phyloP scores from a whole-genome alignment of 2,113 vertebrate genomes.

The Lepus europaeus region DNA sequence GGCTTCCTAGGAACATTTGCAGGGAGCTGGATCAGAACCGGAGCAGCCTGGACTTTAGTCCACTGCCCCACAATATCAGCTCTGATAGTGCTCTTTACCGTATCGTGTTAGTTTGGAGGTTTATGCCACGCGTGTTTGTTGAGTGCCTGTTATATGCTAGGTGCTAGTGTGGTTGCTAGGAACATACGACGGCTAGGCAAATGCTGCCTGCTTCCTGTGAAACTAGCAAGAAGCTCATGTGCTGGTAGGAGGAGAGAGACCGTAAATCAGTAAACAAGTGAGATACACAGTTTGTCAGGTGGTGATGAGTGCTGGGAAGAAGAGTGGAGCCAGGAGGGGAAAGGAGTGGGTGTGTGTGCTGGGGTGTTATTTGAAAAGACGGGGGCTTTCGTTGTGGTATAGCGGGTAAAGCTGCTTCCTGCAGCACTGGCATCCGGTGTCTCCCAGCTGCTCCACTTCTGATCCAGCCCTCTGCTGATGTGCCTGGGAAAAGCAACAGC shows the following conservation, averaged over 20 bases:
- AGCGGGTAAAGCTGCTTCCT: too few species aligned
- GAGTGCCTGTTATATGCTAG: constrained; percentile 3
- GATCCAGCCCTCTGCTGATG: too few species aligned
- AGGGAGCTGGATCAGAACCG: too few species aligned
- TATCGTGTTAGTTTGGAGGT: neutral
- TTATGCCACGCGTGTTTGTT: neutral
- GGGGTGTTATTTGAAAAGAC: constrained; percentile 39
- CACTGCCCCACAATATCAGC: too few species aligned
- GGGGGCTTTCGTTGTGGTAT: neutral
- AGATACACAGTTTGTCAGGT: constrained; percentile 44
- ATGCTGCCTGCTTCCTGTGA: neutral
- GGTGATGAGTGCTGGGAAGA: neutral
- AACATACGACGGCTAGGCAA: neutral
- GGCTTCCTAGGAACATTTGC: too few species aligned
- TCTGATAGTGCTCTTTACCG: neutral
- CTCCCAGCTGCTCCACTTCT: too few species aligned
- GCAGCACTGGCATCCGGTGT: too few species aligned
- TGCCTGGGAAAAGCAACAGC: too few species aligned
- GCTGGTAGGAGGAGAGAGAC: neutral
- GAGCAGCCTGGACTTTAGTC: too few species aligned
- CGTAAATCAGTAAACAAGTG: constrained; percentile 53
- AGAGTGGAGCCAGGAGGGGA: constrained; percentile 10
- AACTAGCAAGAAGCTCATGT: neutral
- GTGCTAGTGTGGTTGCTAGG: neutral
- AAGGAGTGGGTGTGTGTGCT: neutral